Conservation (phyloP, 2,113 vertebrate genomes). For the Sylvilagus bachmani region DNA sequence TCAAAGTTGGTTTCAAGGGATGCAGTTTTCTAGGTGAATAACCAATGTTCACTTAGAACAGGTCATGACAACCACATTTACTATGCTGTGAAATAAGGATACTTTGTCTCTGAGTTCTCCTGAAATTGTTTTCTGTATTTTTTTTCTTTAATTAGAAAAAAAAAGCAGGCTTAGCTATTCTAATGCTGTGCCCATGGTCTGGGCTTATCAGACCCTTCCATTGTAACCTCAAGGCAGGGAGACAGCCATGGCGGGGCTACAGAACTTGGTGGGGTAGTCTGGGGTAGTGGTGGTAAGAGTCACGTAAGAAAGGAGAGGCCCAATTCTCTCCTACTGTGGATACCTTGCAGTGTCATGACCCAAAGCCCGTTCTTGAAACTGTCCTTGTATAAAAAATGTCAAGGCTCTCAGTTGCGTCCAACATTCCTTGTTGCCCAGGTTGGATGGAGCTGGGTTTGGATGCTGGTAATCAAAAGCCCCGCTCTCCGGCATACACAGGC, state of each 20-base stretch:
- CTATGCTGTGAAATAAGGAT: not conserved
- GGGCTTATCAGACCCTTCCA: accelerated
- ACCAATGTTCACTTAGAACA: not conserved
- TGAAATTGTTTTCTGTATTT: not conserved
- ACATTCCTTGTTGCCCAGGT: not conserved
- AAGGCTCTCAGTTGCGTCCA: not conserved
- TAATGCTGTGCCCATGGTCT: not conserved
- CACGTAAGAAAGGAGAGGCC: not conserved
- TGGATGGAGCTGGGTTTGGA: not conserved
- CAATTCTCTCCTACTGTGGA: not conserved
- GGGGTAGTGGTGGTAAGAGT: not conserved
- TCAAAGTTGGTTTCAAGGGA: not conserved
- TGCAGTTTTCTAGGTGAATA: not conserved
- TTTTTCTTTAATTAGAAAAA: not conserved
- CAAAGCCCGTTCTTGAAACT: not conserved
- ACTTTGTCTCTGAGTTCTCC: not conserved
- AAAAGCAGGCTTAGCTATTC: not conserved
- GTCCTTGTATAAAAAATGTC: not conserved
- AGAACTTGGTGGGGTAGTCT: not conserved
- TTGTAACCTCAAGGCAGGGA: too few species aligned
- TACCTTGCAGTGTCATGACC: not conserved
- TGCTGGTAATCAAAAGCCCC: not conserved
- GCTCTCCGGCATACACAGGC: not conserved
- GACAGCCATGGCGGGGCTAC: accelerated
- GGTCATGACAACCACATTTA: not conserved